Evolutionary conservation across 2,888 invertebrate species (phyloP), one percentile per base, ranked within the genome.

Genomic region (Salticus scenicus): DNA sequence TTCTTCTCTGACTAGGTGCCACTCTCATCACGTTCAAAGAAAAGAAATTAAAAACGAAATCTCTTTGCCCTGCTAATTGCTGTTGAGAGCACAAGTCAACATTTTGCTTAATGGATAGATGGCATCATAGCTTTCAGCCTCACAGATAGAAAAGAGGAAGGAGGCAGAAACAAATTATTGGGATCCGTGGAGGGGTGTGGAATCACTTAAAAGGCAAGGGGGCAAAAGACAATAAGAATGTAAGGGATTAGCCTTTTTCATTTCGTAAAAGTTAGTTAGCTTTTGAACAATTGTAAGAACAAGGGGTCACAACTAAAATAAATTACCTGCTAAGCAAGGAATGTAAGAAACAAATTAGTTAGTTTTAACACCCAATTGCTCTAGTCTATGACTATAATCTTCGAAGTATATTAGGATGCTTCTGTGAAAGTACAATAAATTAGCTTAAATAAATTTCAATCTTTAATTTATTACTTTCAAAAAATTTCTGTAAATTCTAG

Each of bases 21-120:
- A 41, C 74, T 17, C 47, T 33, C 66, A 72, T 79, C 33, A 33
- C 63, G 47, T 78, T 64, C 41, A 42, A 64, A 67, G 41, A 42
- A 73, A 79, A 66, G 42, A 79, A 79, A 72, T 20, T 73, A 70
- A 17, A 28, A 42, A 70, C 12, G 69, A 64, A 41, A 30, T 37
- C 37, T 17, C 10, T 31, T 42, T 66, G 71, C 71, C 71, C 64
- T 72, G 72, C 83, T 84, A 84, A 84, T 84, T 84, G 83, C 73
- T 73, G 83, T 72, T 84, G 83, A 83, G 82, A 66, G 47, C 42
- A 30, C 57, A 47, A 57, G 57, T 57, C 57, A 57, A 24, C 57
- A 41, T 70, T 28, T 70, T 70, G 77, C 72, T 77, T 72, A 84
- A 84, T 84, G 67, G 83, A n/a, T n/a, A n/a, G n/a, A 84, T 84